Evolutionary conservation across 2,797 vertebrate species (phyloP).

Genomic region (Amniataba percoides): DNA sequence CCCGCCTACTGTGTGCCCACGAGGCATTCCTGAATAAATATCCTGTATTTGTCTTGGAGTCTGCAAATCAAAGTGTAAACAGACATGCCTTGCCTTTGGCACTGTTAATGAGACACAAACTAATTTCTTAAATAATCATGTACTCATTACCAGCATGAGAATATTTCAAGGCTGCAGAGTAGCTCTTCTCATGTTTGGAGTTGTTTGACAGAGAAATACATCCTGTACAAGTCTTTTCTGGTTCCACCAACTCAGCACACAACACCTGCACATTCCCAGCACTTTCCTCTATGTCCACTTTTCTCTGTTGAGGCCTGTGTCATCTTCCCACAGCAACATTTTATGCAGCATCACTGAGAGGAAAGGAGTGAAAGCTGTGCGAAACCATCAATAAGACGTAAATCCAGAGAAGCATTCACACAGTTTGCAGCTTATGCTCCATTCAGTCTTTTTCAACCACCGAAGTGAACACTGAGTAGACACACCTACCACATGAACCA

Average conservation of each 20-base stretch:
- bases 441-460: slow-evolving; percentile 47
- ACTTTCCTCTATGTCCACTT: background rate
- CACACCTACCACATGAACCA: slow-evolving; percentile 81
- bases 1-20: slow-evolving; percentile 67
- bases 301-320: background rate
- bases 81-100: slow-evolving; percentile 36
- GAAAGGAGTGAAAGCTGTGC: slow-evolving; percentile 39
- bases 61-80: slow-evolving; percentile 48
- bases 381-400: slow-evolving; percentile 4
- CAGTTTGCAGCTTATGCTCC: slow-evolving; percentile 25
- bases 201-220: slow-evolving; percentile 19
- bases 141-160: slow-evolving; percentile 2
- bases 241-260: slow-evolving; percentile 5
- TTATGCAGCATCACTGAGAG: slow-evolving; percentile 28
- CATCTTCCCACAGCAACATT: slow-evolving; percentile 1
- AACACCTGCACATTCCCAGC: slow-evolving; percentile 5
- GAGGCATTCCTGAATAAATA: slow-evolving; percentile 77
- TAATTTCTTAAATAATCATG: slow-evolving; percentile 5
- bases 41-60: slow-evolving; percentile 74
- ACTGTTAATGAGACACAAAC: slow-evolving; percentile 33
- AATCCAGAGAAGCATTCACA: slow-evolving; percentile 29
- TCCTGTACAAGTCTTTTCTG: slow-evolving; percentile 5
- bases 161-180: background rate
- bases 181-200: slow-evolving; percentile 14
- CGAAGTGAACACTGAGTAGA: slow-evolving; percentile 62